phyloP scores from a whole-genome alignment of 2,888 invertebrate genomes.

The Habroteleia sp. region DNA sequence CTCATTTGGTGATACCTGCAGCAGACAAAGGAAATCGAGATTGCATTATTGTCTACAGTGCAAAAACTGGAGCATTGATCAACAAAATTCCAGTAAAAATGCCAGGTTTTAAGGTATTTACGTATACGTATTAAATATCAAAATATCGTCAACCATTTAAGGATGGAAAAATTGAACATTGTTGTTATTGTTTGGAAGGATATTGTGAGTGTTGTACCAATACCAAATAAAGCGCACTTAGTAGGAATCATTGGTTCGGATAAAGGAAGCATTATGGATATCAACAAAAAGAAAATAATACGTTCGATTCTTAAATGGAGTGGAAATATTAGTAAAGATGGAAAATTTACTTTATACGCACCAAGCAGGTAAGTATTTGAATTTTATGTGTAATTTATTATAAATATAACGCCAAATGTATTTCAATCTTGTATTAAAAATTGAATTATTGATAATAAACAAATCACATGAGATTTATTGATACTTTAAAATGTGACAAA shows the following conservation, averaged over 20 bases:
- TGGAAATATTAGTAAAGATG: conserved; percentile 92
- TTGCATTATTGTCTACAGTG: conserved; percentile 91
- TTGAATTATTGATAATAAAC: too few species aligned
- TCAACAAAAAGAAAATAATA: conserved; percentile 93
- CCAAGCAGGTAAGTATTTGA: conserved; percentile 84
- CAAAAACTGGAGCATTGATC: conserved; percentile 86
- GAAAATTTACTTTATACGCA: conserved; percentile 95
- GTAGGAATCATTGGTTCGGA: conserved; percentile 94
- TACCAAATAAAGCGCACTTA: conserved; percentile 92
- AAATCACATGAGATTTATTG: too few species aligned
- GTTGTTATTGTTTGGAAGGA: conserved; percentile 82
- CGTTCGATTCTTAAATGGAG: conserved; percentile 95
- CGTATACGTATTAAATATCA: conserved; percentile 26
- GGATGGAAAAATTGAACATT: conserved; percentile 17
- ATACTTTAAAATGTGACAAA: too few species aligned
- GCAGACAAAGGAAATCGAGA: conserved; percentile 92
- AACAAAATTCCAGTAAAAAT: conserved; percentile 82
- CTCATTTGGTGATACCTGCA: conserved; percentile 89
- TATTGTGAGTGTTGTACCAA: conserved; percentile 87
- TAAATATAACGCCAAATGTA: too few species aligned
- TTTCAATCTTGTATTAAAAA: too few species aligned
- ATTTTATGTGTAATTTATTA: too few species aligned
- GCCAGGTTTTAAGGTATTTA: conserved; percentile 82
- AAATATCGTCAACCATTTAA: conserved; percentile 22
- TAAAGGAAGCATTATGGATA: conserved; percentile 94